Conservation (phyloP, 2,888 invertebrate genomes). For the Cheilosia variabilis region DNA sequence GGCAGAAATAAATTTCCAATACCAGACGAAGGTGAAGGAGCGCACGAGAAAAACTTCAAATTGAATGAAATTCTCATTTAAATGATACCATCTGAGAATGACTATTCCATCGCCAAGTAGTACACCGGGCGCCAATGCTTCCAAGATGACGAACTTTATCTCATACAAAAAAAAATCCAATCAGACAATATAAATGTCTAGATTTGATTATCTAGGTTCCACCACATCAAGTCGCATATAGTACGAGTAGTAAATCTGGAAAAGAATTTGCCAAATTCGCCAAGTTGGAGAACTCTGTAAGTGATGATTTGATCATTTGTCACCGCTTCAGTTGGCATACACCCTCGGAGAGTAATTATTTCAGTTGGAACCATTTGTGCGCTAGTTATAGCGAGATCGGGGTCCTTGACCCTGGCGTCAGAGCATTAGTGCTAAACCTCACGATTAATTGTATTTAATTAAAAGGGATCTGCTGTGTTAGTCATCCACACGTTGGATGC, state of each 20-base stretch:
- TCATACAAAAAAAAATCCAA: not conserved
- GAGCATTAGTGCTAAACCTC: conserved; percentile 25
- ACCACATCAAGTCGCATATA: not conserved
- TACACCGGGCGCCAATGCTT: conserved; percentile 1
- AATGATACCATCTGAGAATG: conserved; percentile 37
- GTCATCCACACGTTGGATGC: not conserved
- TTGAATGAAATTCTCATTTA: conserved; percentile 51
- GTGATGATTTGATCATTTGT: conserved; percentile 24
- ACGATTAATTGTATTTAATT: conserved; percentile 65
- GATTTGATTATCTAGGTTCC: conserved; percentile 17
- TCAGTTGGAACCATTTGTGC: no score
- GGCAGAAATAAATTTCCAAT: conserved; percentile 54
- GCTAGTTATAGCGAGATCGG: no score
- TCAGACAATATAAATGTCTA: not conserved
- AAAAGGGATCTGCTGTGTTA: conserved; percentile 44
- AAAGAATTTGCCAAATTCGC: conserved; percentile 33
- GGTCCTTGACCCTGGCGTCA: conserved; percentile 4
- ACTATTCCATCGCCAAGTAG: conserved; percentile 18
- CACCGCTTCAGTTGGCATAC: no score
- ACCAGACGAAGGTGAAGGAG: conserved; percentile 2
- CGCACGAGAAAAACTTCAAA: conserved; percentile 33
- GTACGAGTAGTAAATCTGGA: no score
- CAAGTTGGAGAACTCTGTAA: conserved; percentile 44
- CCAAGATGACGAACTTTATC: not conserved
- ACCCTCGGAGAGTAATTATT: no score